Evolutionary conservation across 2,113 vertebrate species (phyloP).

Genomic region (Pollimyrus isidori): DNA sequence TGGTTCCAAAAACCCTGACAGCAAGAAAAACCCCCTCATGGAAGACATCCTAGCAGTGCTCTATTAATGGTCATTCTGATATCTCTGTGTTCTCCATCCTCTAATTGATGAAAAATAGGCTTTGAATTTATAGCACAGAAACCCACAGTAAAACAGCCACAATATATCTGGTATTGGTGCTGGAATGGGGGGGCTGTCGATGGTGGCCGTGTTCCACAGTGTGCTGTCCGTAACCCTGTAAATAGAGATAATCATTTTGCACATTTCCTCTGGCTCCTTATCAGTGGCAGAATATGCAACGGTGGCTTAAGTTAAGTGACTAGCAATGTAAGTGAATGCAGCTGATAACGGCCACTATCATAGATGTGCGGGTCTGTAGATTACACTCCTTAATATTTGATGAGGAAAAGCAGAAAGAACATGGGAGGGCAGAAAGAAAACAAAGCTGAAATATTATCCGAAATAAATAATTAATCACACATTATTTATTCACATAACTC

Average conservation of each 20-base stretch:
- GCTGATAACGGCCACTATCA: constrained; percentile 25
- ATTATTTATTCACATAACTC: constrained; percentile 33
- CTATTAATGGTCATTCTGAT: background rate
- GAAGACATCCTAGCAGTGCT: background rate
- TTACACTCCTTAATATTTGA: constrained; percentile 35
- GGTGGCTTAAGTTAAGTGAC: background rate
- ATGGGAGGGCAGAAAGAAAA: constrained; percentile 7
- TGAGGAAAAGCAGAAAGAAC: constrained; percentile 20
- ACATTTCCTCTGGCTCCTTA: background rate
- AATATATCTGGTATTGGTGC: background rate
- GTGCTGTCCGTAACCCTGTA: background rate
- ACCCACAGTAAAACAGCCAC: background rate
- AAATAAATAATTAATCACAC: constrained; percentile 37
- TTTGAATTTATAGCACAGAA: background rate
- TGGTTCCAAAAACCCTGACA: background rate
- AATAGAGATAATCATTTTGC: background rate
- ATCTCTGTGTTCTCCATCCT: background rate
- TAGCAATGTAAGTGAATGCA: background rate
- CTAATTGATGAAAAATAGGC: background rate
- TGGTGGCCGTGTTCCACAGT: background rate
- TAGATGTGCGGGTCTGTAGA: constrained; percentile 19
- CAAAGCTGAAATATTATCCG: constrained; percentile 29
- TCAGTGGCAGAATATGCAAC: background rate
- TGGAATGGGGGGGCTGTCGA: background rate
- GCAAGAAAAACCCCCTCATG: background rate